Base-by-base conservation (phyloP, 2,888 invertebrate species). In the Harpalus rufipes region DNA sequence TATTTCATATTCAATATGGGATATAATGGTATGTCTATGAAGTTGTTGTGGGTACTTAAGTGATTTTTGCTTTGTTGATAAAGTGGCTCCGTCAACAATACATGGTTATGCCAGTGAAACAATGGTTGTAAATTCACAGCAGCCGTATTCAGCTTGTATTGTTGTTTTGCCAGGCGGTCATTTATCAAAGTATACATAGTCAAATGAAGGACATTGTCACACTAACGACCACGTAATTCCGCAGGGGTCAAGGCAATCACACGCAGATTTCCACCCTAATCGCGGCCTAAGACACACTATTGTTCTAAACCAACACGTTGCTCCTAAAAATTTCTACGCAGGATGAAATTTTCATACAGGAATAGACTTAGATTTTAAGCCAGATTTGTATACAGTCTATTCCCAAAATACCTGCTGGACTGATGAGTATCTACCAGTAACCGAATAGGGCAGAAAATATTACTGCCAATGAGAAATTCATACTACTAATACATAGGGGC, bases 151-250 rank as follows among this genome's bases (percentile, higher is more conserved):
- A 81, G 21, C 81, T 10, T 12, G 44, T 68, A 81, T 82, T 82
- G 82, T 82, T 82, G 72, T 82, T 68, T 81, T 72, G 82, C 65
- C 59, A 72, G 18, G 44, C 41, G 25, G 68, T 68, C 82, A 82
- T 82, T 68, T 82, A 82, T 82, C 82, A 82, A 82, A 82, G 72
- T 82, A 82, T 82, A 72, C 82, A 82, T 72, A 72, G 82, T 82
- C 82, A 82, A 82, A 82, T 82, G 82, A 82, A 82, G 56, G 72
- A 82, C 82, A 82, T 72, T 82, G 82, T 72, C 44, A 72, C 58
- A 82, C 68, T 82, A 82, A 82, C 72, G 82, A 82, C 32, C 56
- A 39, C 72, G 14, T 82, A 82, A 82, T 82, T 56, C 82, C 82
- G 61, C 10, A 16, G 14, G 25, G 81, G 81, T 81, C 81, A 81